A percentile compares a stretch with the other conserved stretches of the same genome.
phyloP scores from a whole-genome alignment of 1,140 invertebrate genomes.

The Lordiphosa stackelbergi region DNA sequence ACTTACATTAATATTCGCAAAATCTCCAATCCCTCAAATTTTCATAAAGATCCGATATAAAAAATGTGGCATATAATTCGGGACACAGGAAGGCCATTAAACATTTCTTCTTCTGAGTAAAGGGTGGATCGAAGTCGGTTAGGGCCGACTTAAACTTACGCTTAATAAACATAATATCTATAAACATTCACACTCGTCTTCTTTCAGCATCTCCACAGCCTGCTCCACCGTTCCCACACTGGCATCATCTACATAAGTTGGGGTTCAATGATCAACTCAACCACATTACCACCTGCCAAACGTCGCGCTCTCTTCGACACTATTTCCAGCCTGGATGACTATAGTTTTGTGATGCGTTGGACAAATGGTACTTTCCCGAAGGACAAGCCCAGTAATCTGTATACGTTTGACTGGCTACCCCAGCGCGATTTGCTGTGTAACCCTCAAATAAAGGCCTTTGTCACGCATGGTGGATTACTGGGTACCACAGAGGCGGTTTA shows the following conservation, averaged over 20 bases:
- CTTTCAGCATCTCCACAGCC: conserved; percentile 59
- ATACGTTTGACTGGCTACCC: conserved; percentile 82
- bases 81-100: too few species aligned
- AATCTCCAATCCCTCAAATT: too few species aligned
- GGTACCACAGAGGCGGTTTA: conserved; percentile 86
- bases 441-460: conserved; percentile 82
- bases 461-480: conserved; percentile 85
- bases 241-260: conserved; percentile 74
- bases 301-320: conserved; percentile 80
- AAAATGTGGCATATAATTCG: too few species aligned
- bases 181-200: neutral
- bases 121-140: too few species aligned
- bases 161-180: too few species aligned
- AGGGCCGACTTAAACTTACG: too few species aligned
- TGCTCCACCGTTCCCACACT: conserved; percentile 44
- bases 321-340: conserved; percentile 77
- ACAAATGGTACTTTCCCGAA: conserved; percentile 79
- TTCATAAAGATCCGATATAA: too few species aligned
- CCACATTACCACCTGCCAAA: conserved; percentile 79
- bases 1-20: too few species aligned
- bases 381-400: conserved; percentile 80
- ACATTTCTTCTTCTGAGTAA: too few species aligned
- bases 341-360: conserved; percentile 84
- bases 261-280: conserved; percentile 79
- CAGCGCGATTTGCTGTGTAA: conserved; percentile 85